phyloP scores from a whole-genome alignment of 2,888 invertebrate genomes.

The Drosophila picticornis region DNA sequence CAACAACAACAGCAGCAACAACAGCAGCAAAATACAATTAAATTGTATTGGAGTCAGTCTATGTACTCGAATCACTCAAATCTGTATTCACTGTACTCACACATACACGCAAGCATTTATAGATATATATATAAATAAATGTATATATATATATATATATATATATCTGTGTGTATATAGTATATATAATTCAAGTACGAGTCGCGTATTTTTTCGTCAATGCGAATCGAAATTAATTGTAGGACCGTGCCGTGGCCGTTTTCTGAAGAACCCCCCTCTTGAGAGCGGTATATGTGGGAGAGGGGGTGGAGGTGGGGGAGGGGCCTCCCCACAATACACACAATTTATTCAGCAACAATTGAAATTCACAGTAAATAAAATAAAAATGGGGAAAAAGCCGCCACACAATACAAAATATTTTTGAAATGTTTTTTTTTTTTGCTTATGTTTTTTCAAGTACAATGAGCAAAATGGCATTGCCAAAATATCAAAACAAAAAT shows the following conservation, averaged over 20 bases:
- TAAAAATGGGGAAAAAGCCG: conserved; percentile 33
- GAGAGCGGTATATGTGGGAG: not conserved
- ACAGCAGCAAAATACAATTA: conserved; percentile 18
- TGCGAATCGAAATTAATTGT: conserved; percentile 75
- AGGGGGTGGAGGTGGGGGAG: too few species aligned
- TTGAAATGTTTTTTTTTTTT: conserved; percentile 15
- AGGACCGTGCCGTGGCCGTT: conserved; percentile 49
- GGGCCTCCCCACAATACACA: conserved; percentile 3
- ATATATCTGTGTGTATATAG: not conserved
- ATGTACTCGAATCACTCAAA: conserved; percentile 12
- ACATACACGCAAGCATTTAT: not conserved
- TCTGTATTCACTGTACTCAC: conserved; percentile 22
- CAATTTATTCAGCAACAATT: conserved; percentile 54
- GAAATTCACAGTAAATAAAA: conserved; percentile 52
- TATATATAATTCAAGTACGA: conserved; percentile 61
- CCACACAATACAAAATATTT: conserved; percentile 22
- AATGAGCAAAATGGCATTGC: conserved; percentile 49
- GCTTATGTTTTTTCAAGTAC: conserved; percentile 54
- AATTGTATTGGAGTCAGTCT: conserved; percentile 17
- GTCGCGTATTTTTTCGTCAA: conserved; percentile 65
- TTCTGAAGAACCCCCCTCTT: conserved; percentile 4
- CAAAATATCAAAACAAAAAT: conserved; percentile 28
- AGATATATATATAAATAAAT: not conserved
- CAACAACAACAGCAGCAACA: not conserved
- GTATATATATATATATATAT: conserved; percentile 20